Conservation (phyloP, 2,888 invertebrate genomes). For the Timema cristinae region DNA sequence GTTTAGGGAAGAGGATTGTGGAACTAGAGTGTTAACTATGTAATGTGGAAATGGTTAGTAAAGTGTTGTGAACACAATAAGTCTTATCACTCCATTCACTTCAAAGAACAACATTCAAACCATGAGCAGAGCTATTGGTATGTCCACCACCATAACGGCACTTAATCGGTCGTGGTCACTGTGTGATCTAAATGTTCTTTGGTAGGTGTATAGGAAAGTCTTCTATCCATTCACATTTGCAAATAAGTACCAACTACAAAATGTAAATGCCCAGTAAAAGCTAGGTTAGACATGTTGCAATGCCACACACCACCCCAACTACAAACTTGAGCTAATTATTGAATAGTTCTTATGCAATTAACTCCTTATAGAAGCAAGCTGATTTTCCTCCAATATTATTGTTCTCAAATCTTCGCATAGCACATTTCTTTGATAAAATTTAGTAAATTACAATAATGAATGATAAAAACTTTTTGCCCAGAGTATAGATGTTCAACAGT, state of each 20-base stretch:
- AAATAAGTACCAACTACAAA: constrained; percentile 11
- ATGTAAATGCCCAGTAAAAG: constrained; percentile 19
- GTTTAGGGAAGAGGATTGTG: constrained; percentile 1
- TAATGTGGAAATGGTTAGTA: not conserved
- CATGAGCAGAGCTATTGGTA: constrained; percentile 15
- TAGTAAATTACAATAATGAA: not conserved
- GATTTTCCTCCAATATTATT: constrained; percentile 19
- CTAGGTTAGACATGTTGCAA: constrained; percentile 1
- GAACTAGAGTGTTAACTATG: not conserved
- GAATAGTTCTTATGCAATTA: constrained; percentile 44
- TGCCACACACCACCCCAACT: constrained; percentile 21
- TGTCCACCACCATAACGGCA: constrained; percentile 27
- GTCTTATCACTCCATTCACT: constrained; percentile 14
- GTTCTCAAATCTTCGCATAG: constrained; percentile 1
- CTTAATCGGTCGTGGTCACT: constrained; percentile 26
- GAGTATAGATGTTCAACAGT: constrained; percentile 10
- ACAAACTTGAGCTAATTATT: constrained; percentile 21
- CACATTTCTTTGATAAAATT: constrained; percentile 13
- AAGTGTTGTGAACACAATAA: constrained; percentile 10
- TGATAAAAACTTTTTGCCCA: constrained; percentile 4
- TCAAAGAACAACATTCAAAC: not conserved
- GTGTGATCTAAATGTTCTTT: constrained; percentile 22
- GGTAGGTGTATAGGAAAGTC: constrained; percentile 19
- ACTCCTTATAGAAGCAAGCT: constrained; percentile 47
- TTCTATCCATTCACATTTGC: constrained; percentile 19